Evolutionary conservation across 2,888 invertebrate species (phyloP).

Genomic region (Drosophila monieri): DNA sequence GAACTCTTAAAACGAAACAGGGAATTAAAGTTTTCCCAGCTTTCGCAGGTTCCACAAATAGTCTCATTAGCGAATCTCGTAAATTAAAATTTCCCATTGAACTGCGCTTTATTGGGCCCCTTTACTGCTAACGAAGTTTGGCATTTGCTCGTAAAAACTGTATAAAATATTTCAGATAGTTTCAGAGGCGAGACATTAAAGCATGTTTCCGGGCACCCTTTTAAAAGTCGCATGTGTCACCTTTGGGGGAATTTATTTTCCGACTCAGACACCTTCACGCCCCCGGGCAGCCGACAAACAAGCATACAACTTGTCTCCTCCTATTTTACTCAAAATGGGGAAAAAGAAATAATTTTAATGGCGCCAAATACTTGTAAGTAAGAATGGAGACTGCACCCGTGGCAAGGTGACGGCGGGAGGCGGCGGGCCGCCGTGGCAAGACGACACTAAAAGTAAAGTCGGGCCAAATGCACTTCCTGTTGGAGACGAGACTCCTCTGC

Average conservation of each 20-base stretch:
- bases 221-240: conserved; percentile 50
- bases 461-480: conserved; percentile 68
- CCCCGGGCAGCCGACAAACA: conserved; percentile 50
- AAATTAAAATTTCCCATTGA: conserved; percentile 16
- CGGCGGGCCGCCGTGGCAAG: conserved; percentile 18
- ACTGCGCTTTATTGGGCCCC: background rate
- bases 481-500: conserved; percentile 34
- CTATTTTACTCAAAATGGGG: conserved; percentile 23
- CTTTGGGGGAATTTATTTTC: conserved; percentile 30
- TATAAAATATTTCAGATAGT: background rate
- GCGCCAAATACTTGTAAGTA: conserved; percentile 38
- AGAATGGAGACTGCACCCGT: conserved; percentile 2
- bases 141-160: background rate
- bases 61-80: conserved; percentile 15
- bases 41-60: conserved; percentile 12
- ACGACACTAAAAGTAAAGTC: conserved; percentile 47
- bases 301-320: conserved; percentile 54
- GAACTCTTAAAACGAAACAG: conserved; percentile 68
- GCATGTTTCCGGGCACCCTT: conserved; percentile 1
- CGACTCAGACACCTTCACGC: conserved; percentile 42
- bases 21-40: conserved; percentile 8
- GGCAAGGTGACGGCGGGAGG: conserved; percentile 5
- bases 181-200: background rate
- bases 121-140: conserved; percentile 15
- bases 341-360: conserved; percentile 43